A percentile compares a stretch with the other conserved stretches of the same genome.
Conservation (phyloP, 2,113 vertebrate species). For the Pollachius pollachius region DNA sequence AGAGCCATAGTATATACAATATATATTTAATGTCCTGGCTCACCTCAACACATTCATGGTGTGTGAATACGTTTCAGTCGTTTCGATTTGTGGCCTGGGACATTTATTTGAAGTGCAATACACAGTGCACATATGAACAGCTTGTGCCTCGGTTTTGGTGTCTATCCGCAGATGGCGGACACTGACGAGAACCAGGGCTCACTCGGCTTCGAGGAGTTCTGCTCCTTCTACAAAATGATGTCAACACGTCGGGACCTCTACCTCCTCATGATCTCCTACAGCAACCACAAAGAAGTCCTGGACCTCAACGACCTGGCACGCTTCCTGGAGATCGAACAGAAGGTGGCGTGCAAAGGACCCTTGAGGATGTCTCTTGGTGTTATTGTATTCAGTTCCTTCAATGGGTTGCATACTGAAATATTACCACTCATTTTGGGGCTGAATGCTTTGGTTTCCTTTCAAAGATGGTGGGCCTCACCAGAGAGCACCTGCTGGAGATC, state of each 20-base stretch:
- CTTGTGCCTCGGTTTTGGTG: constrained; percentile 1
- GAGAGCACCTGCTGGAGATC: constrained; percentile 82
- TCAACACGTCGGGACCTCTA: constrained; percentile 92
- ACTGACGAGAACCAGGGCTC: constrained; percentile 90
- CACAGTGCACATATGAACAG: no score
- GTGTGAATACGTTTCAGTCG: no score
- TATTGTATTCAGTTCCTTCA: no score
- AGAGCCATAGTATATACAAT: not conserved
- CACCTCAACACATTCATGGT: no score
- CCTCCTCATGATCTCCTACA: constrained; percentile 92
- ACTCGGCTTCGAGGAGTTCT: constrained; percentile 92
- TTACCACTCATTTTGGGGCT: not conserved
- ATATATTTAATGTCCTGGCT: not conserved
- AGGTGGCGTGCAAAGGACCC: constrained; percentile 67
- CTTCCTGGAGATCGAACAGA: constrained; percentile 91
- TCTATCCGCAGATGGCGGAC: constrained; percentile 83
- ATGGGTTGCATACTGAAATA: no score
- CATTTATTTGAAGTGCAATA: no score
- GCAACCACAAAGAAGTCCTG: constrained; percentile 90
- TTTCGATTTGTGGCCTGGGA: no score
- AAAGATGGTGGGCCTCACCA: constrained; percentile 82
- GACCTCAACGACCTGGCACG: constrained; percentile 78
- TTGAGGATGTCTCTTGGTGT: no score
- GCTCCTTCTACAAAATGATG: constrained; percentile 95
- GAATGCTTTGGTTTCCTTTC: constrained; percentile 10